Conservation (phyloP, 2,113 vertebrate genomes). For the Balaeniceps rex region DNA sequence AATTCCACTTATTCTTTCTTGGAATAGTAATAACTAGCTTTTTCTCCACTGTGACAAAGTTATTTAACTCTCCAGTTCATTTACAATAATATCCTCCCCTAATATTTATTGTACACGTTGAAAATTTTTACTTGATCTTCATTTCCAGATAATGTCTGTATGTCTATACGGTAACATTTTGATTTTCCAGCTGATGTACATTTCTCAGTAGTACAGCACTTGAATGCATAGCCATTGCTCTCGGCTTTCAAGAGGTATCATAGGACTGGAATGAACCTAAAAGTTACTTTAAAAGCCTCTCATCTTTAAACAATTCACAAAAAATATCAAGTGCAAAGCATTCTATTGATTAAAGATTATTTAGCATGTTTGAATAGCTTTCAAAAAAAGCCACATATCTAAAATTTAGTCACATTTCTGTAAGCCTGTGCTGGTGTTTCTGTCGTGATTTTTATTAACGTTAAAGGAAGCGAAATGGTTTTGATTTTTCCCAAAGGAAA, state of each 20-base stretch:
- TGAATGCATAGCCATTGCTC: not conserved
- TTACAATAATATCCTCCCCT: not conserved
- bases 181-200: conserved; percentile 21
- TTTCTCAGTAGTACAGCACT: conserved; percentile 25
- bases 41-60: not conserved
- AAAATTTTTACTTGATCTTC: not conserved
- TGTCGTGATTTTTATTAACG: not conserved
- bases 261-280: not conserved
- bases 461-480: not conserved
- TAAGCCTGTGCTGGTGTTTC: not conserved
- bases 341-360: conserved; percentile 36
- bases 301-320: conserved; percentile 1
- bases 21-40: not conserved
- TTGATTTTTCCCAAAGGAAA: not conserved
- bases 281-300: conserved; percentile 3
- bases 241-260: not conserved
- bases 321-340: not conserved
- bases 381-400: not conserved
- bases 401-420: not conserved
- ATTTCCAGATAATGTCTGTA: not conserved
- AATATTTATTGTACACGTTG: not conserved
- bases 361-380: not conserved
- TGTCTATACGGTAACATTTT: not conserved
- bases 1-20: not conserved
- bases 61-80: conserved; percentile 17